Percentiles rank a stretch among this genome's conserved stretches.
These are phyloP conservation scores for Pollenia amentaria DNA, from an alignment of 2,888 invertebrate genomes.

Conservation along the genomic window DNA sequence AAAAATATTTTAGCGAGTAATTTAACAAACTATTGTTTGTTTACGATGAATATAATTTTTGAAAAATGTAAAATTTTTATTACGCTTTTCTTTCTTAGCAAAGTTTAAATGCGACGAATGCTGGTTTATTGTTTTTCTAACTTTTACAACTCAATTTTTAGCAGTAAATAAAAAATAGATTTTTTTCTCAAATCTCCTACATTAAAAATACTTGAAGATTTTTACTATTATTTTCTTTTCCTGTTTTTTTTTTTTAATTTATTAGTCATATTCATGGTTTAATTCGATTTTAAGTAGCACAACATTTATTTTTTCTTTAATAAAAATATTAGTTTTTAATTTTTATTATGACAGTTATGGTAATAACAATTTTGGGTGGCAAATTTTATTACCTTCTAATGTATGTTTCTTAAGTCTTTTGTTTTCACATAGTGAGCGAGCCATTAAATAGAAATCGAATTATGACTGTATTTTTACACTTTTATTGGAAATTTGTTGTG, in stretches of 20 bases:
- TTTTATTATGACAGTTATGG: neutral
- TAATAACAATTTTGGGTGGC: neutral
- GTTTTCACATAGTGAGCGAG: neutral
- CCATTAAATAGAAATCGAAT: too few species aligned
- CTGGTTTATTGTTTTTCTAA: neutral
- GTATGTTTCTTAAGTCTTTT: conserved; percentile 27
- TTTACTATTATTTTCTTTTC: neutral
- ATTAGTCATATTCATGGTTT: neutral
- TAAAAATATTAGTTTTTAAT: neutral
- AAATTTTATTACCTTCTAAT: neutral
- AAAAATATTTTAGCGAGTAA: neutral
- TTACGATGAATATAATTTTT: neutral
- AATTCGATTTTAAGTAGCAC: neutral
- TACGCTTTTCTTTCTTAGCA: neutral
- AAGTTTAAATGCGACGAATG: conserved; percentile 24
- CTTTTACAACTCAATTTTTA: neutral
- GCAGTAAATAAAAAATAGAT: neutral
- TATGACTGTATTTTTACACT: too few species aligned
- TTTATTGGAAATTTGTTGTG: too few species aligned
- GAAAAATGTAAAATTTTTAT: neutral
- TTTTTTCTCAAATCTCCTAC: neutral
- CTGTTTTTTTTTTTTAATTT: neutral
- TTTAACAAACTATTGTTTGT: neutral
- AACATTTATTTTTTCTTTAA: neutral
- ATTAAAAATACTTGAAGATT: neutral